Base-by-base conservation (phyloP, 1,140 invertebrate genomes). In the Drosophila athabasca region DNA sequence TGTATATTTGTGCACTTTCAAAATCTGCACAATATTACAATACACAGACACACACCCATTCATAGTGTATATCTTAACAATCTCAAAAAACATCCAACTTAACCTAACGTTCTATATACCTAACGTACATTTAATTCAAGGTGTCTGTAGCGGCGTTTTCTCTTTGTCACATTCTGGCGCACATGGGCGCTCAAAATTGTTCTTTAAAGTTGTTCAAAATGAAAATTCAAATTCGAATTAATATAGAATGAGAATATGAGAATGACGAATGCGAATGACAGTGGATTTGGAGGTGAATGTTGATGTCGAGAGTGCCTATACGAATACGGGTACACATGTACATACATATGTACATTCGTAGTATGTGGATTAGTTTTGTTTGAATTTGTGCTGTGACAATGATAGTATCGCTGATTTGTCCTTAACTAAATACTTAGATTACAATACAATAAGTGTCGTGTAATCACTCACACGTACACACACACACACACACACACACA, bases 121-220 rank as follows among this genome's bases (percentile, higher is more conserved):
- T 55, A 64, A 50, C 31, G 70, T 73, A 77, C 67, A 73, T 51
- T 76, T 85, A 48, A 43, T 69, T 76, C 79, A 85, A 85, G 82
- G 82, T 85, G 84, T 82, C 74, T 75, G 82, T 85, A 85, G 82
- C 82, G 83, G 82, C 82, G 82, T 85, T 85, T 77, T 77, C 53
- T 72, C 72, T 75, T 58, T 51, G 61, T 62, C 58, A 61, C 48
- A 55, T 46, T 55, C 58, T 43, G 58, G 71, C 66, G 55, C 62
- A 31, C 62, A 24, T 15, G 11, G 35, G 55, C 55, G 59, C 70
- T 31, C 74, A 62, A 61, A 50, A 71, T 54, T 55, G 71, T 75
- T 50, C 7, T 65, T 54, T 67, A 82, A 82, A 76, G 51, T 58
- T 67, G 50, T 57, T 53, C 52, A 76, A 64, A 62, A 66, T 50